These are phyloP conservation scores for Oreochromis spilurus DNA, from an alignment of 2,113 vertebrate genomes.

Conservation along the genomic window DNA sequence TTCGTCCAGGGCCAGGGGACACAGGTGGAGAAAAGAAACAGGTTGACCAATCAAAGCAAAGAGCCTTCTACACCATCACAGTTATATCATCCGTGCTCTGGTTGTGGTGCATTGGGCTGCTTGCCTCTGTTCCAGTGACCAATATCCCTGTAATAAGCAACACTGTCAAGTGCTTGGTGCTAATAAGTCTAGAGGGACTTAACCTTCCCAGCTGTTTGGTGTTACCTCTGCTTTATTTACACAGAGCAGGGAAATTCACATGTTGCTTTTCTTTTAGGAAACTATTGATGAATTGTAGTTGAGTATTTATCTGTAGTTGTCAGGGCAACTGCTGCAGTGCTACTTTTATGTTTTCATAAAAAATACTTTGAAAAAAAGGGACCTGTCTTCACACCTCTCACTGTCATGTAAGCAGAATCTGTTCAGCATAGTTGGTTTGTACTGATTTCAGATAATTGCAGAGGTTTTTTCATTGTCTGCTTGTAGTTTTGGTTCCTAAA, in stretches of 20 bases:
- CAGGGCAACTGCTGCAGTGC: rapidly evolving
- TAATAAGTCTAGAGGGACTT: rapidly evolving
- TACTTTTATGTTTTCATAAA: neutral
- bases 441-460: neutral
- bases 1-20: neutral
- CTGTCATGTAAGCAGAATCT: neutral
- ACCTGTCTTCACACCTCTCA: neutral
- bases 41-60: neutral
- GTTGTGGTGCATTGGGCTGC: neutral
- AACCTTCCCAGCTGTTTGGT: neutral
- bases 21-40: neutral
- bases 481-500: neutral
- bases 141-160: neutral
- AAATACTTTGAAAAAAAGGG: neutral
- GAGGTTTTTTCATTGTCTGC: neutral
- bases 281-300: neutral
- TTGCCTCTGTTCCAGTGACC: neutral
- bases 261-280: neutral
- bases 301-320: neutral
- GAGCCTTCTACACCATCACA: neutral
- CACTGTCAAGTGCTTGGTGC: rapidly evolving
- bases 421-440: neutral
- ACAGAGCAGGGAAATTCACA: neutral
- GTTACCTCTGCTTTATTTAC: neutral
- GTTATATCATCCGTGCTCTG: neutral